Evolutionary conservation across 2,797 vertebrate species (phyloP), one percentile per base, ranked within the genome.

Genomic region (Podarcis lilfordi): DNA sequence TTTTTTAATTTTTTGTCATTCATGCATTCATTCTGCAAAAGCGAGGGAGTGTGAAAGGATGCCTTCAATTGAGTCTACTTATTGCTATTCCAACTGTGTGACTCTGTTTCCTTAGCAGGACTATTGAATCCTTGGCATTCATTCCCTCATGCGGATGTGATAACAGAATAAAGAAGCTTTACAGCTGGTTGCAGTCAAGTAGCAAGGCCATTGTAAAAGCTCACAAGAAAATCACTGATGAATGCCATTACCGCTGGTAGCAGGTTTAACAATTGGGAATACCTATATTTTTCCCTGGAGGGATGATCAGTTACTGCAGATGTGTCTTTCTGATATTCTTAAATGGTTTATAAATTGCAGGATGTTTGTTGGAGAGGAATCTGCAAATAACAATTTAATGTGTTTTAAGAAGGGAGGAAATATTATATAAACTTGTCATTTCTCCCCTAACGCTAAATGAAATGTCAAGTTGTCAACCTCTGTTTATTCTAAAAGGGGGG

Each of bases 101-200:
- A 79, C 89, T 90, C n/a, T 0, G 0, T 92, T 95, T 93, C 91
- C 91, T 94, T 80, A 81, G 89, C 91, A 93, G 94, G 92, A 89
- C 94, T 84, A 50, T 93, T 92, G 93, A 95, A 94, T 94, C 88
- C 89, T 95, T 95, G 95, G 91, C 94, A 89, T 94, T 94, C 92
- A 84, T 94, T 95, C 93, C 89, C 91, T 88, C 84, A 89, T 86
- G 59, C 80, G 92, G 93, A 94, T 95, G 96, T 92, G 95, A 95
- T 96, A 95, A 95, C 89, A 92, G 94, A 96, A 96, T 95, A 94
- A 96, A 95, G 93, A 90, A 87, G 86, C 94, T 94, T 93, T 93
- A 95, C 94, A 95, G 93, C 95, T 96, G 96, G 95, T 95, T 96
- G 95, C 95, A 95, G 95, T 96, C 94, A 94, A 94, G 96, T 92